Evolutionary conservation across 1,140 invertebrate genomes (phyloP), one percentile per base, ranked within the genome.

Genomic region (Drosophila equinoxialis): DNA sequence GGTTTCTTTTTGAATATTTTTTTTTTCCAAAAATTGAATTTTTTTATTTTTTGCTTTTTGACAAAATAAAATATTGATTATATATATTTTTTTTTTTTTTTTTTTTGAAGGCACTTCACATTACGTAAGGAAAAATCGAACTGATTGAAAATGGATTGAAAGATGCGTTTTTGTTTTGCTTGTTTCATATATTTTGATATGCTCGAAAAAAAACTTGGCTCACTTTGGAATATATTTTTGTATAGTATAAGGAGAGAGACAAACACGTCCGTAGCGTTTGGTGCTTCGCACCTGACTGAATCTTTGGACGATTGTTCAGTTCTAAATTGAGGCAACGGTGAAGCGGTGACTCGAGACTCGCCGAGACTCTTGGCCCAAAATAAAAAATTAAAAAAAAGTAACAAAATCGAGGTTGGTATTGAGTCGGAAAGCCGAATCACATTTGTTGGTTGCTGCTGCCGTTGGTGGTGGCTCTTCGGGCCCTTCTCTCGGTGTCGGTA

Each of bases 241-340:
- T 42, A 33, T 42, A 4, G n/a, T 37, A 26, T 26, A 39, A 55
- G 17, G 6, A 45, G 72, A 65, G 76, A 86, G 79, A 79, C 82
- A 77, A 68, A 87, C 86, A 91, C 90, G 90, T 89, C 91, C 89
- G 91, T 87, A 79, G 81, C 79, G 87, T 75, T 90, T 82, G 91
- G 91, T 92, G 91, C 91, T 91, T 92, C 80, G 90, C 91, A 92
- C 91, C 91, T 92, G 91, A 92, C 91, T 92, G 91, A 92, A 92
- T 91, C 83, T 91, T 90, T 78, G 57, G 70, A 70, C 86, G 90
- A 80, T 90, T 75, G 74, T 74, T 72, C 72, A 64, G 80, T 90
- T 90, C 90, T 90, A 83, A 90, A 90, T 87, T 90, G 83, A 90
- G 83, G 69, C 84, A 87, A 89, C 84, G 84, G 85, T 89, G 84